Conservation (phyloP, 2,113 vertebrate species). For the Grus americana region DNA sequence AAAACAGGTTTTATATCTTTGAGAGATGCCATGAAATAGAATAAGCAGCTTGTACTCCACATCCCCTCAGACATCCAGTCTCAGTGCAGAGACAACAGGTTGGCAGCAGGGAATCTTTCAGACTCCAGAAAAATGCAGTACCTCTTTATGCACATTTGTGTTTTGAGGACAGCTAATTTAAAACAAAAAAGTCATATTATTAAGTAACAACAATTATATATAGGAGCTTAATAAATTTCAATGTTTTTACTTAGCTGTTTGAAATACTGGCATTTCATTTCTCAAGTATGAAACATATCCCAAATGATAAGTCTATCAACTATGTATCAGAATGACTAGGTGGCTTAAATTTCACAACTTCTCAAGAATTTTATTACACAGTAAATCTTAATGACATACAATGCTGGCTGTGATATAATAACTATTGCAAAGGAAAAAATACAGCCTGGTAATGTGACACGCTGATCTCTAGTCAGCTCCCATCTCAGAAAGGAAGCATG, state of each 20-base stretch:
- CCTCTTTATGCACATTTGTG: not conserved
- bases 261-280: not conserved
- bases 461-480: not conserved
- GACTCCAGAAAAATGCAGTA: not conserved
- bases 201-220: not conserved
- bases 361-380: not conserved
- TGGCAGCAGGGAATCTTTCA: not conserved
- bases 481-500: not conserved
- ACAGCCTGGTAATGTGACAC: not conserved
- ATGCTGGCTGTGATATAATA: not conserved
- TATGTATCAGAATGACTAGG: not conserved
- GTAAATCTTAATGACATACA: not conserved
- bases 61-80: not conserved
- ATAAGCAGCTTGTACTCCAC: conserved; percentile 14
- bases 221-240: not conserved
- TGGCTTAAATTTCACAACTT: not conserved
- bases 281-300: not conserved
- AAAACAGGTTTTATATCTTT: conserved; percentile 1
- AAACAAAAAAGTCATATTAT: not conserved
- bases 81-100: not conserved
- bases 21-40: conserved; percentile 20
- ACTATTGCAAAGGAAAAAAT: not conserved
- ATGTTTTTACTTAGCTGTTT: not conserved
- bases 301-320: not conserved
- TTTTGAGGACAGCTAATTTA: not conserved